These are phyloP conservation scores for Crotalus horridus DNA, from an alignment of 2,113 vertebrate genomes.

Conservation along the genomic window DNA sequence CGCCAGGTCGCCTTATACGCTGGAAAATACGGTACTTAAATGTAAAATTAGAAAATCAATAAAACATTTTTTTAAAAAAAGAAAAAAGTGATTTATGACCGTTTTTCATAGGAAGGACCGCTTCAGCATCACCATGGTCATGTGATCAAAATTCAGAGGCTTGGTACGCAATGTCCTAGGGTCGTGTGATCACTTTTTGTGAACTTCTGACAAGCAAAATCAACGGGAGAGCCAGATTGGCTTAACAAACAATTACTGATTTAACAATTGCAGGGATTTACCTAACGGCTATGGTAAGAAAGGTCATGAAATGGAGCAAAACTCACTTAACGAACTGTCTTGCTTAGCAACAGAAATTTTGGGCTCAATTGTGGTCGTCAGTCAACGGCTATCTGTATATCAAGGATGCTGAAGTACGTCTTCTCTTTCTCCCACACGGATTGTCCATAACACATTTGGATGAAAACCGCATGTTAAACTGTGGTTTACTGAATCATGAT, in stretches of 20 bases:
- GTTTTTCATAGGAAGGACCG: too few relatives aligned
- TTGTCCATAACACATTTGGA: too few relatives aligned
- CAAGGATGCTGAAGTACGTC: neutral
- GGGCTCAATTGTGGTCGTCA: neutral
- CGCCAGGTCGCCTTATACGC: too few relatives aligned
- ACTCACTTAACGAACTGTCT: neutral
- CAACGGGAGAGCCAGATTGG: neutral
- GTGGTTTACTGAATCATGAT: too few relatives aligned
- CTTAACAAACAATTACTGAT: neutral
- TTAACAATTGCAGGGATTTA: neutral
- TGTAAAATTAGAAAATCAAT: too few relatives aligned
- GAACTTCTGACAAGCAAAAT: neutral
- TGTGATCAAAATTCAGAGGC: neutral
- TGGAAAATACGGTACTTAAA: too few relatives aligned
- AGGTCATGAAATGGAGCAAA: neutral
- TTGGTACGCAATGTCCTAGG: neutral
- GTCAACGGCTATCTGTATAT: neutral
- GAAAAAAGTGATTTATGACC: neutral
- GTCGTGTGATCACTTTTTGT: neutral
- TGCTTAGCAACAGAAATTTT: neutral
- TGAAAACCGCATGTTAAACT: too few relatives aligned
- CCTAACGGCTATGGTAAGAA: neutral
- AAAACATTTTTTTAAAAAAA: too few relatives aligned
- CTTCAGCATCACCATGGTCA: neutral
- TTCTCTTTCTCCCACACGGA: neutral